Evolutionary conservation across 2,113 vertebrate species (phyloP), one percentile per base, ranked within the genome.

Genomic region (Thalassoma bifasciatum): DNA sequence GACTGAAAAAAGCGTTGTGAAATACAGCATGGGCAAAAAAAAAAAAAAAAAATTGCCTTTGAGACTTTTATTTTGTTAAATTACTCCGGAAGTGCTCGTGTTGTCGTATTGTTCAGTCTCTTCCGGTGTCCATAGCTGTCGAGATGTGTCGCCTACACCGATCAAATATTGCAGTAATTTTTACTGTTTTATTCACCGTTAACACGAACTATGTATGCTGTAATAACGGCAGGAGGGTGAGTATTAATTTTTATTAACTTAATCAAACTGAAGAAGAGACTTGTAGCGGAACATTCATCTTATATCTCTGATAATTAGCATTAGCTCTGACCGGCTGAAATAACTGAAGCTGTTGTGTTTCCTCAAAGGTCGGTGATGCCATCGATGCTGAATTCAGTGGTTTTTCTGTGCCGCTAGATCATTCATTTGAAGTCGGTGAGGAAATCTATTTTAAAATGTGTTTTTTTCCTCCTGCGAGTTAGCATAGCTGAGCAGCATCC

Each of bases 361-460:
- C 7, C 40, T 52, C 17, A 1, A 87, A 97, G 96, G 68, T 86
- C 0, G 95, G 91, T 0, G 96, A 96, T 37, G 66, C 64, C 0
- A 64, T 93, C 63, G 96, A 97, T 22, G 66, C 92, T 0, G 96
- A 98, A 12, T 79, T 92, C 16, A 88, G 89, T 13, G 95, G 94
- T 0, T 88, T 95, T 0, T 92, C 94, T 0, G 82, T 97, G 23
- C 93, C 94, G 11, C 83, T 97, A n/a, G 96, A 97, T 57, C 96
- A 98, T 76, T 98, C 96, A 0, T 97, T 96, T 88, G 96, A 97
- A 93, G 86, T 95, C 1, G 95, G 96, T 97, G 58, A 96, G 95
- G 72, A 66, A 8, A 2, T 21, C 46, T 49, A 10, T 13, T 1
- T 7, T 69, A 10, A n/a, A 34, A 30, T n/a, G 7, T 10, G 11